A percentile compares a stretch with the other conserved stretches of the same genome.
phyloP scores from a whole-genome alignment of 2,797 vertebrate genomes.

The Zonotrichia albicollis region DNA sequence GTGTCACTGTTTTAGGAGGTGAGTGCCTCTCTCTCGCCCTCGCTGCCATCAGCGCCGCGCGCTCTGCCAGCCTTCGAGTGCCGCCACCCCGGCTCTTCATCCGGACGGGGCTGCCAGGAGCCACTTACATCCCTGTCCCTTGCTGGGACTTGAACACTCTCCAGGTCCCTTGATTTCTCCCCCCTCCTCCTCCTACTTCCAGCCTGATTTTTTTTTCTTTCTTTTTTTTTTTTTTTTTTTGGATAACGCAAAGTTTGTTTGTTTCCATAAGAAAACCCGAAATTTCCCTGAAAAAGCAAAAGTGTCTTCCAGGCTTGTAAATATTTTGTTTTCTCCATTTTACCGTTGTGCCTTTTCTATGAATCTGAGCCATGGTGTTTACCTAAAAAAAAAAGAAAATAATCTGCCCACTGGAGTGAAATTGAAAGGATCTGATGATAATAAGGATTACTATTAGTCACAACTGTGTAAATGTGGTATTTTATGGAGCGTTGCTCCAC shows the following conservation, averaged over 20 bases:
- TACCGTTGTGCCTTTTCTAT: not conserved
- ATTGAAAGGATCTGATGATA: not conserved
- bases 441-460: not conserved
- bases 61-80: slow-evolving; percentile 57
- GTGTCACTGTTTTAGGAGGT: slow-evolving; percentile 51
- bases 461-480: not conserved
- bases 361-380: not conserved
- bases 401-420: not conserved
- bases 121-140: slow-evolving; percentile 47
- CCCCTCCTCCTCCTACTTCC: not conserved
- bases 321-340: not conserved
- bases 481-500: not conserved
- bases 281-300: not conserved
- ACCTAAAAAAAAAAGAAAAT: not conserved
- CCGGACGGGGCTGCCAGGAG: slow-evolving; percentile 52
- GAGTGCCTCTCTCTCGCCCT: slow-evolving; percentile 42
- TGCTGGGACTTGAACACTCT: slow-evolving; percentile 62
- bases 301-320: not conserved
- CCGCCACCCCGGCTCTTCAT: slow-evolving; percentile 42
- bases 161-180: slow-evolving; percentile 59
- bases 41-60: not conserved
- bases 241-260: not conserved
- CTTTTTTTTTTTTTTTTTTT: not conserved
- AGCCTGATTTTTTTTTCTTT: not conserved
- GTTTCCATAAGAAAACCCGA: not conserved